Conservation (phyloP, 2,113 vertebrate species). For the Otis tarda region DNA sequence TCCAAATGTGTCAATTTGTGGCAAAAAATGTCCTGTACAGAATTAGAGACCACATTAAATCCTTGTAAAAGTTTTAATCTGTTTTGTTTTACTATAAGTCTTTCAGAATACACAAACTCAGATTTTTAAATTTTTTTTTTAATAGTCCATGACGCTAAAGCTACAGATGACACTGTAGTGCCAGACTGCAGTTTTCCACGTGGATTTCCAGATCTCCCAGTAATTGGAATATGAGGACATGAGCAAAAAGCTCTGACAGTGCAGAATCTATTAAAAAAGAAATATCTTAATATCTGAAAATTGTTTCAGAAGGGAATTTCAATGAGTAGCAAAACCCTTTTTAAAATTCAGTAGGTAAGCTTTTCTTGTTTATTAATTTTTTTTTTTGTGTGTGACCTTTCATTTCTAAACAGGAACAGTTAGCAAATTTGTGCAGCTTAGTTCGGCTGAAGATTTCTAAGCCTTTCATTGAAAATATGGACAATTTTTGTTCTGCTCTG, state of each 20-base stretch:
- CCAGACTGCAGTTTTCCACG: not conserved
- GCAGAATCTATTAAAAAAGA: not conserved
- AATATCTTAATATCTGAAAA: not conserved
- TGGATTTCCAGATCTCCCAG: not conserved
- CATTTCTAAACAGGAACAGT: not conserved
- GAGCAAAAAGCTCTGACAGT: rapidly evolving
- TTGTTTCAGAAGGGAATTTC: not conserved
- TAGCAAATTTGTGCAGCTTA: not conserved
- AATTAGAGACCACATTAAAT: not conserved
- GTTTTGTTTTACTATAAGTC: not conserved
- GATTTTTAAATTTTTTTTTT: no score
- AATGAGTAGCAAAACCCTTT: not conserved
- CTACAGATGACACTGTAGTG: not conserved
- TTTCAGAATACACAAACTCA: not conserved
- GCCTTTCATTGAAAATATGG: not conserved
- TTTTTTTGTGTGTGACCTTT: slow-evolving; percentile 24
- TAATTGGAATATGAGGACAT: not conserved
- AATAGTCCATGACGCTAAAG: not conserved
- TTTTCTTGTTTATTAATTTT: slow-evolving; percentile 24
- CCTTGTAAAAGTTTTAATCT: not conserved
- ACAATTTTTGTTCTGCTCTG: not conserved
- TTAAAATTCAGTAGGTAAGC: not conserved
- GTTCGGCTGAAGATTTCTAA: not conserved
- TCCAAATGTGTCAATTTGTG: not conserved
- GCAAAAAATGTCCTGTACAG: not conserved